phyloP scores from a whole-genome alignment of 1,140 invertebrate species.

The Camponotus pennsylvanicus region DNA sequence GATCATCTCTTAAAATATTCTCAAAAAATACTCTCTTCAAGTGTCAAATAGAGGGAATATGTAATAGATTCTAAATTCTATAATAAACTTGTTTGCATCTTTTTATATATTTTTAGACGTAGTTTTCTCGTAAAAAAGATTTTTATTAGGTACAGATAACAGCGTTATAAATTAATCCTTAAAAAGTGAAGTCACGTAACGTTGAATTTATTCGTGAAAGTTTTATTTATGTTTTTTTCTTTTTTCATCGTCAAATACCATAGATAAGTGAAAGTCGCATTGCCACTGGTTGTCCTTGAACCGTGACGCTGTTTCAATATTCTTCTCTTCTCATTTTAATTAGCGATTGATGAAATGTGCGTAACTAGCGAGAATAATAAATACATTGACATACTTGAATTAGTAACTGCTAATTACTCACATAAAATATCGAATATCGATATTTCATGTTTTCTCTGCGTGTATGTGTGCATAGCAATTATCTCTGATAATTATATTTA shows the following conservation, averaged over 20 bases:
- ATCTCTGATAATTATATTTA: neutral
- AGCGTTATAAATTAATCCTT: neutral
- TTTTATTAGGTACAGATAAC: too few relatives aligned
- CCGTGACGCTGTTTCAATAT: neutral
- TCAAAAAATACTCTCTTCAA: neutral
- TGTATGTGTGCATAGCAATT: neutral
- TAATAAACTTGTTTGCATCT: neutral
- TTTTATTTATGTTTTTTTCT: slow-evolving; percentile 25
- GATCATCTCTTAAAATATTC: too few relatives aligned
- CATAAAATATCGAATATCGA: neutral
- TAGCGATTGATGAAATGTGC: neutral
- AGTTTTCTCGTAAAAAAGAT: neutral
- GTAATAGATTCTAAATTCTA: neutral
- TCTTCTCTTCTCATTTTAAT: neutral
- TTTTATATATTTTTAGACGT: neutral
- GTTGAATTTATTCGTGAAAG: slow-evolving; percentile 17
- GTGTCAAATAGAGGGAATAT: neutral
- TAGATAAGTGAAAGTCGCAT: slow-evolving; percentile 23
- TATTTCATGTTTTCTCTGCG: neutral
- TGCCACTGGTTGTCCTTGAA: neutral
- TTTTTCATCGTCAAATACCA: neutral
- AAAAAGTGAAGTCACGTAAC: slow-evolving; percentile 33
- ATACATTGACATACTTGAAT: neutral
- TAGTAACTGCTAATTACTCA: neutral
- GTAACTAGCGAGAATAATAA: neutral